phyloP scores from a whole-genome alignment of 2,797 vertebrate genomes.

The Ptychobarbus kaznakovi region DNA sequence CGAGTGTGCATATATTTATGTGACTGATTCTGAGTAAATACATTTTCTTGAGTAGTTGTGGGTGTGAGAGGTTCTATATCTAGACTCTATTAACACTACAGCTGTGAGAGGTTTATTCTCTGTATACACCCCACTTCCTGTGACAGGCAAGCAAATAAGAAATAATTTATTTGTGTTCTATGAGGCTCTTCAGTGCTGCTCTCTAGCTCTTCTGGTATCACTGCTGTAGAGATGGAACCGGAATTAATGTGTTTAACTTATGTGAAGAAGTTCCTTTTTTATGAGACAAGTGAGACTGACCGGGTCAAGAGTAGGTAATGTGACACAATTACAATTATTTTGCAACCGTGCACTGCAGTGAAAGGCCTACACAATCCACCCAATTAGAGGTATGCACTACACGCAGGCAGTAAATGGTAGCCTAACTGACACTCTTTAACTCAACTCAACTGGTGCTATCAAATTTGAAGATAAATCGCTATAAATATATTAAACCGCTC shows the following conservation, averaged over 20 bases:
- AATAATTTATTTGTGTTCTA: slow-evolving; percentile 21
- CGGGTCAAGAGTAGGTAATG: not conserved
- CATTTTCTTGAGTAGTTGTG: not conserved
- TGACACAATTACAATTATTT: not conserved
- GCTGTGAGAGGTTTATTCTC: not conserved
- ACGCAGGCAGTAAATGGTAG: not conserved
- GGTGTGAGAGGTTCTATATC: slow-evolving; percentile 10
- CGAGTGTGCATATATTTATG: not conserved
- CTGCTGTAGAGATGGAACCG: not conserved
- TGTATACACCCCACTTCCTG: slow-evolving; percentile 44
- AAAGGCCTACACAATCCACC: not conserved
- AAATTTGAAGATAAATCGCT: not conserved
- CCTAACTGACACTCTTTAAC: not conserved
- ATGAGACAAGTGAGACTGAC: not conserved
- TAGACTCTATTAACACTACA: not conserved
- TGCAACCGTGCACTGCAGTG: not conserved
- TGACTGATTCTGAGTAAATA: not conserved
- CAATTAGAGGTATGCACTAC: not conserved
- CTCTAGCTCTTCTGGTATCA: not conserved
- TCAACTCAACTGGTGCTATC: not conserved
- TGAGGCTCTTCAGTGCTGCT: not conserved
- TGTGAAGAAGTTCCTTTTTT: not conserved
- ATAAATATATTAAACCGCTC: not conserved
- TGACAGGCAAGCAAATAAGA: slow-evolving; percentile 36
- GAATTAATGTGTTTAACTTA: not conserved